These are phyloP conservation scores for Oeneis ivallda DNA, from an alignment of 2,888 invertebrate genomes.

Conservation along the genomic window DNA sequence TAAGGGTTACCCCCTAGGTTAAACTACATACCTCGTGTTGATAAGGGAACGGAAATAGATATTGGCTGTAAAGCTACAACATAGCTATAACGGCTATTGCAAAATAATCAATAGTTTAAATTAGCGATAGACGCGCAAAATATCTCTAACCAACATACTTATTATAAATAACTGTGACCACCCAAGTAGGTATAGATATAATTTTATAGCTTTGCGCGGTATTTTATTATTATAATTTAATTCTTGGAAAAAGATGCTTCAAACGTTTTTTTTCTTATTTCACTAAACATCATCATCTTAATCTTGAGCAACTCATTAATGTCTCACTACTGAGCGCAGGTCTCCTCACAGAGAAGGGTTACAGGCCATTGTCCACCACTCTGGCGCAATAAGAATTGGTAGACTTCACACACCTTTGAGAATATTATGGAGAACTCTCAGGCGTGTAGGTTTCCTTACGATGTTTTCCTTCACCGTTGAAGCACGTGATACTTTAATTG, in stretches of 20 bases:
- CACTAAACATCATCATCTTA: too few relatives aligned
- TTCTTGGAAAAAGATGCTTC: not conserved
- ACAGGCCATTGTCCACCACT: too few relatives aligned
- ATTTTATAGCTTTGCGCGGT: not conserved
- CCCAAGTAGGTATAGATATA: not conserved
- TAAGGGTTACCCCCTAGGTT: slow-evolving; percentile 8
- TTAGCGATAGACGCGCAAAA: not conserved
- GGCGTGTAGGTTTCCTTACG: too few relatives aligned
- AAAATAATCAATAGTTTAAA: not conserved
- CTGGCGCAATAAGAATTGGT: too few relatives aligned
- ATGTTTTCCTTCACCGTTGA: too few relatives aligned
- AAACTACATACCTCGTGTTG: slow-evolving; percentile 7
- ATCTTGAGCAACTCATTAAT: too few relatives aligned
- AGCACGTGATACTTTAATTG: not conserved
- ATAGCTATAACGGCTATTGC: not conserved
- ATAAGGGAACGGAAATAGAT: slow-evolving; percentile 20
- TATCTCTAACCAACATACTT: not conserved
- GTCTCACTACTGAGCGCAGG: too few relatives aligned
- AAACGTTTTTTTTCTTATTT: not conserved
- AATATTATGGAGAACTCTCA: too few relatives aligned
- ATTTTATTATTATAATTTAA: not conserved
- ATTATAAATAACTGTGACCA: slow-evolving; percentile 3
- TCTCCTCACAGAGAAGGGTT: too few relatives aligned
- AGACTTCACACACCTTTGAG: too few relatives aligned
- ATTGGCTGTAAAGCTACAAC: not conserved